A percentile compares a stretch with the other conserved stretches of the same genome.
Evolutionary conservation across 1,140 invertebrate genomes (phyloP).

Genomic region (Zaprionus taronus): DNA sequence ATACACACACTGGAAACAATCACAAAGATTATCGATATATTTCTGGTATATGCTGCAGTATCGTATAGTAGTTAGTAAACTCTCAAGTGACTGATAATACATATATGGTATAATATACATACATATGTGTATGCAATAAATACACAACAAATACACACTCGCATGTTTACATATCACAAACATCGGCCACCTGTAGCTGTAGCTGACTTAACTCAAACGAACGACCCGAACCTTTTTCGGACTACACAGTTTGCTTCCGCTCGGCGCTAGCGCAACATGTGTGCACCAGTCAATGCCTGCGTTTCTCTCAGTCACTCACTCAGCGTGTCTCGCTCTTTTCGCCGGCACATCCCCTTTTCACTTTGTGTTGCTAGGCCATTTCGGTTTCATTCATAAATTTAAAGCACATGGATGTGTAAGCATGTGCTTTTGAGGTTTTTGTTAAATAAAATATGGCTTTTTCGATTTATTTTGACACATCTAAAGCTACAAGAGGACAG

Average conservation of each 20-base stretch:
- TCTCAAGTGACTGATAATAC: not conserved
- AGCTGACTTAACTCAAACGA: slow-evolving; percentile 15
- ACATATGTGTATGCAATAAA: not conserved
- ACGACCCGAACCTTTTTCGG: slow-evolving; percentile 54
- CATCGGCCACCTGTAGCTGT: slow-evolving; percentile 42
- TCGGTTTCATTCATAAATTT: slow-evolving; percentile 53
- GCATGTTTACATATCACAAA: slow-evolving; percentile 9
- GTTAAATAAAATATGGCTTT: not conserved
- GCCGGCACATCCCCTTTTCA: slow-evolving; percentile 30
- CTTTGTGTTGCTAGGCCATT: slow-evolving; percentile 33
- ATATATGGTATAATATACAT: too few relatives aligned
- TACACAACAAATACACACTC: not conserved
- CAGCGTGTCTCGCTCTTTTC: slow-evolving; percentile 11
- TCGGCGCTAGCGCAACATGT: slow-evolving; percentile 74
- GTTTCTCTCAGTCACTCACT: not conserved
- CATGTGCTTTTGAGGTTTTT: slow-evolving; percentile 1
- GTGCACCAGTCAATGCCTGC: slow-evolving; percentile 43
- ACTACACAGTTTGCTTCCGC: slow-evolving; percentile 44
- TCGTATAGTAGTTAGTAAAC: not conserved
- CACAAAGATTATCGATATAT: not conserved
- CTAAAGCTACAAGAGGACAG: not conserved
- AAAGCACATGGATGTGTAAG: not conserved
- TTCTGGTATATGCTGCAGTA: not conserved
- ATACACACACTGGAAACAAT: slow-evolving; percentile 2
- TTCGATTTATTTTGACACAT: not conserved